Conservation (phyloP, 2,888 invertebrate genomes). For the Argyresthia albistria region DNA sequence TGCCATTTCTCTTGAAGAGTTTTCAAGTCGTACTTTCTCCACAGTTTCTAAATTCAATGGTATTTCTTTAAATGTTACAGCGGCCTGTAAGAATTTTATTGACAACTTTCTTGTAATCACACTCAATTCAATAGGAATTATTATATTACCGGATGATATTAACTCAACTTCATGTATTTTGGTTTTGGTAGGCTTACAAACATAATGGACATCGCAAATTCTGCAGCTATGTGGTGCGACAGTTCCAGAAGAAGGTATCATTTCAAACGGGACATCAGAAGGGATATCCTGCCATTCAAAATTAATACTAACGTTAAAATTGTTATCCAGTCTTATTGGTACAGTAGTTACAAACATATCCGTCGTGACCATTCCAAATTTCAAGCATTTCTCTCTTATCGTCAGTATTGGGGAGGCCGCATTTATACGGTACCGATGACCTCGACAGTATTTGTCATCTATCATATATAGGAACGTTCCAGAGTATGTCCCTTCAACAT, state of each 20-base stretch:
- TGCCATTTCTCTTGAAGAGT: conserved; percentile 66
- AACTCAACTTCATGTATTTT: conserved; percentile 50
- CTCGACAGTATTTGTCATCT: conserved; percentile 34
- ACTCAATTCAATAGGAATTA: conserved; percentile 27
- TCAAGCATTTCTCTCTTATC: conserved; percentile 38
- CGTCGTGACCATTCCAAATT: conserved; percentile 59
- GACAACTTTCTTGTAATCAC: conserved; percentile 47
- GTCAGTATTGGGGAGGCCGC: conserved; percentile 37
- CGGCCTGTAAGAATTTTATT: conserved; percentile 48
- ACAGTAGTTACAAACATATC: conserved; percentile 51
- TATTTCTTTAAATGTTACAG: conserved; percentile 48
- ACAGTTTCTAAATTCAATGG: conserved; percentile 45
- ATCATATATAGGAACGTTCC: conserved; percentile 42
- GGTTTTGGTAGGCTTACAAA: conserved; percentile 42
- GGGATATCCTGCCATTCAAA: conserved; percentile 41
- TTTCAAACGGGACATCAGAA: conserved; percentile 47
- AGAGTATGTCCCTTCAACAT: conserved; percentile 27
- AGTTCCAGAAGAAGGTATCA: conserved; percentile 38
- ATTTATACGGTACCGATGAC: conserved; percentile 39
- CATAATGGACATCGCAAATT: conserved; percentile 45
- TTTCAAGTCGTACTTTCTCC: conserved; percentile 61
- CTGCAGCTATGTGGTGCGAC: conserved; percentile 37
- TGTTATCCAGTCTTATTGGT: conserved; percentile 43
- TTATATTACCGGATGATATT: conserved; percentile 19
- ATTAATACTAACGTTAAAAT: conserved; percentile 40